These are phyloP conservation scores for Octonoba sinensis DNA, from an alignment of 2,888 invertebrate genomes.

Conservation along the genomic window DNA sequence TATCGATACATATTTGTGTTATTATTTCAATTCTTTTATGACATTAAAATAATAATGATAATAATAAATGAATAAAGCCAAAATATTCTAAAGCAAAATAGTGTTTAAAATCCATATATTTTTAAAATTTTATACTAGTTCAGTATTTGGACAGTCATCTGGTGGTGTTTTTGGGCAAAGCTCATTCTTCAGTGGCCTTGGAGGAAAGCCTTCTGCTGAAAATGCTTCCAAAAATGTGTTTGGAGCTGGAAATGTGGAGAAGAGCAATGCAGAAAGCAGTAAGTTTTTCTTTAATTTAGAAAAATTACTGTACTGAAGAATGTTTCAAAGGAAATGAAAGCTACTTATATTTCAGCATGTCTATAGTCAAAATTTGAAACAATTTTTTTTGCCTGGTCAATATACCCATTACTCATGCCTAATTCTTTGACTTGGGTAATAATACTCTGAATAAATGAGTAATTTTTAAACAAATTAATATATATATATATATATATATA, in stretches of 20 bases:
- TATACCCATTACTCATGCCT: too few relatives aligned
- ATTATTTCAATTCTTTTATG: too few relatives aligned
- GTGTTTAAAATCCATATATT: too few relatives aligned
- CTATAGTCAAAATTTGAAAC: background rate
- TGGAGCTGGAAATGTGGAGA: conserved; percentile 21
- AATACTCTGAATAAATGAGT: too few relatives aligned
- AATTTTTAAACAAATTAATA: too few relatives aligned
- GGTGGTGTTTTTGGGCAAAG: conserved; percentile 29
- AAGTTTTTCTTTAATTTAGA: background rate
- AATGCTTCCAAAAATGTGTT: conserved; percentile 64
- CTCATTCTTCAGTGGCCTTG: conserved; percentile 60
- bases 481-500: too few relatives aligned
- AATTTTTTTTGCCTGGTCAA: too few relatives aligned
- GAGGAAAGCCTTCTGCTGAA: conserved; percentile 58
- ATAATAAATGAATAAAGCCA: too few relatives aligned
- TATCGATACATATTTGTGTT: too few relatives aligned
- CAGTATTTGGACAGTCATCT: conserved; percentile 31
- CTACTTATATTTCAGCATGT: background rate
- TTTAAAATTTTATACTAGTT: conserved; percentile 7
- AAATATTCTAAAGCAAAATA: too few relatives aligned
- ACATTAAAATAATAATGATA: too few relatives aligned
- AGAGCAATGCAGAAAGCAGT: conserved; percentile 17
- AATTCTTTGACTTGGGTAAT: too few relatives aligned
- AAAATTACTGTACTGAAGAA: background rate
- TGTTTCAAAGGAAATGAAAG: background rate